These are phyloP conservation scores for Magallana ariakensis DNA, from an alignment of 1,140 invertebrate species.

Conservation along the genomic window DNA sequence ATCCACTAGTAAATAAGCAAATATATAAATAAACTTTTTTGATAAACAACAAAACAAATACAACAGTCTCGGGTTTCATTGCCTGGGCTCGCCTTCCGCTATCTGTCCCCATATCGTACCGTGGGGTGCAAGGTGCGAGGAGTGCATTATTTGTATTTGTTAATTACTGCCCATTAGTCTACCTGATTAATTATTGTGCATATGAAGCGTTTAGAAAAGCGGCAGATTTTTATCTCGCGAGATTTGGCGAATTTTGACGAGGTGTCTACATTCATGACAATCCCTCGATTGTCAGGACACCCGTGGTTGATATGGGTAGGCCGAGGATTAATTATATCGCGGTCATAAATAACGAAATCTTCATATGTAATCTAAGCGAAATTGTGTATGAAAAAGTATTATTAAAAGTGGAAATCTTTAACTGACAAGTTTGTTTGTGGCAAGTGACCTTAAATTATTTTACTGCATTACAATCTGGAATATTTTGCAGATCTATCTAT, in stretches of 20 bases:
- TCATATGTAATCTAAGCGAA: neutral
- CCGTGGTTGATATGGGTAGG: neutral
- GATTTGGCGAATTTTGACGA: neutral
- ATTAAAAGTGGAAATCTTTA: too few species aligned
- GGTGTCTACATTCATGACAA: neutral
- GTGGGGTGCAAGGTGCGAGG: neutral
- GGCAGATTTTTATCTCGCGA: conserved; percentile 6
- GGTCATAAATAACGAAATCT: conserved; percentile 8
- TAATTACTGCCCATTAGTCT: neutral
- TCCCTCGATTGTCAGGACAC: neutral
- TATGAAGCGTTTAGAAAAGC: neutral
- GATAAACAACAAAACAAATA: too few species aligned
- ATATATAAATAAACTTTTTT: neutral
- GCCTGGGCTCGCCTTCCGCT: neutral
- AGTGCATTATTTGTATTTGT: conserved; percentile 1
- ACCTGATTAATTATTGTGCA: conserved; percentile 4
- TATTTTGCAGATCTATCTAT: too few species aligned
- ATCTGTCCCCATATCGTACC: neutral
- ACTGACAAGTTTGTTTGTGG: too few species aligned
- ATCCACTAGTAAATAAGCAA: neutral
- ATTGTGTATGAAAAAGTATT: neutral
- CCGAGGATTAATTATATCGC: neutral
- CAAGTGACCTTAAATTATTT: too few species aligned
- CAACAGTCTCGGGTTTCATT: neutral
- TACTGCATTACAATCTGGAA: too few species aligned